Base-by-base conservation (phyloP, 2,888 invertebrate species). In the Pherbina coryleti region DNA sequence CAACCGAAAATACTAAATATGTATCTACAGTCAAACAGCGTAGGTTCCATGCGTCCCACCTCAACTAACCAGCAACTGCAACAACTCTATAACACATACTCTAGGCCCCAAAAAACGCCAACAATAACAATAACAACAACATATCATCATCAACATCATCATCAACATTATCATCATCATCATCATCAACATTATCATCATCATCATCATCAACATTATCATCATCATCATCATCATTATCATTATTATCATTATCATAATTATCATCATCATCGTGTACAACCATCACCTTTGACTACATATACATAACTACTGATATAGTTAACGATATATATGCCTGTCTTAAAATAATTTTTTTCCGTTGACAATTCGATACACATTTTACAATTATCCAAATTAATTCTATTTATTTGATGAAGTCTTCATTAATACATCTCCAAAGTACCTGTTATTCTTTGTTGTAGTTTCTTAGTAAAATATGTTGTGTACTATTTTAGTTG, bases 1-100 rank as follows among this genome's bases (percentile, higher is more conserved):
- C 75, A 78, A 66, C 78, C 75, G 71, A 78, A 78, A 78, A 75
- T 62, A 78, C 64, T 64, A 78, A 78, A 78, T 60, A 77, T 77
- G 77, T 72, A 77, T 73, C 72, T 67, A 57, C 53, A 66, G 64
- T 64, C 66, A 66, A 74, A 49, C 19, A 57, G 57, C 72, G 55
- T 51, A 70, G 31, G 53, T 70, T 53, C 70, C 55, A 22, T 60
- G 31, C 44, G 11, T 44, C 28, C 25, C 49, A 28, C 34, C 72
- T 70, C 53, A 17, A 37, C 55, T 19, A 31, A 5, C 2, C 62
- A 31, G 28, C 62, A 62, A 69, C 69, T 3, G 17, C 44, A 44
- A 44, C 44, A 22, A 19, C 25, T 17, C 25, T 60, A 60, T 60
- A 60, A 28, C 49, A 55, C n/a, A n/a, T 17, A 55, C 55, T n/a